A percentile compares a stretch with the other conserved stretches of the same genome.
phyloP scores from a whole-genome alignment of 2,113 vertebrate genomes.

The Dermatemys mawii region DNA sequence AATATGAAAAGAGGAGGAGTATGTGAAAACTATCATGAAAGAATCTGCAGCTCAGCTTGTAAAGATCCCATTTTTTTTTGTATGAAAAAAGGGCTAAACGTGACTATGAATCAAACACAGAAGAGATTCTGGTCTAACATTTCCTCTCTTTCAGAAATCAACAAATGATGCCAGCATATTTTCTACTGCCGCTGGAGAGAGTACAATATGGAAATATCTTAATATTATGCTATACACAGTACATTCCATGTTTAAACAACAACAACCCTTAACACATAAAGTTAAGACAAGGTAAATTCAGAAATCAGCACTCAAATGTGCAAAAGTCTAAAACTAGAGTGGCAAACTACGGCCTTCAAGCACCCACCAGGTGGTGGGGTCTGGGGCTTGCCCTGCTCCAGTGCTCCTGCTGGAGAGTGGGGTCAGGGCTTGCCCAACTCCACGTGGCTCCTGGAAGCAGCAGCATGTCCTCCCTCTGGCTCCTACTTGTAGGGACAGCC shows the following conservation, averaged over 20 bases:
- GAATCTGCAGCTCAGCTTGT: neutral
- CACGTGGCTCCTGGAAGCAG: too few relatives aligned
- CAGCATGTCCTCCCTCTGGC: too few relatives aligned
- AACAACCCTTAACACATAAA: neutral
- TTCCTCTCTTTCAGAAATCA: neutral
- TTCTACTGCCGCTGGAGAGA: neutral
- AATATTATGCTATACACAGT: neutral
- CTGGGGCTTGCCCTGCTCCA: too few relatives aligned
- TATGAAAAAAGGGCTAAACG: neutral
- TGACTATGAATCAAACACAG: neutral
- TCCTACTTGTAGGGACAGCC: too few relatives aligned
- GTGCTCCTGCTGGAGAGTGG: too few relatives aligned
- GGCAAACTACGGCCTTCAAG: too few relatives aligned
- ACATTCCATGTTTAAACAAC: neutral
- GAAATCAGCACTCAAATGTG: neutral
- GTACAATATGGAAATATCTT: neutral
- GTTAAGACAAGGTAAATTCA: neutral
- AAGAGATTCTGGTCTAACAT: neutral
- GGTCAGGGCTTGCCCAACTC: too few relatives aligned
- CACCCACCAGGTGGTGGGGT: too few relatives aligned
- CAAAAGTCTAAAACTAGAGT: neutral
- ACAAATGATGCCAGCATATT: neutral
- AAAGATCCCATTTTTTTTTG: neutral
- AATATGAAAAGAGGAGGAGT: neutral
- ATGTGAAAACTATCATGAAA: neutral